Percentiles rank a stretch among this genome's conserved stretches.
phyloP scores from a whole-genome alignment of 2,888 invertebrate species.

The Listrodromus nycthemerus region DNA sequence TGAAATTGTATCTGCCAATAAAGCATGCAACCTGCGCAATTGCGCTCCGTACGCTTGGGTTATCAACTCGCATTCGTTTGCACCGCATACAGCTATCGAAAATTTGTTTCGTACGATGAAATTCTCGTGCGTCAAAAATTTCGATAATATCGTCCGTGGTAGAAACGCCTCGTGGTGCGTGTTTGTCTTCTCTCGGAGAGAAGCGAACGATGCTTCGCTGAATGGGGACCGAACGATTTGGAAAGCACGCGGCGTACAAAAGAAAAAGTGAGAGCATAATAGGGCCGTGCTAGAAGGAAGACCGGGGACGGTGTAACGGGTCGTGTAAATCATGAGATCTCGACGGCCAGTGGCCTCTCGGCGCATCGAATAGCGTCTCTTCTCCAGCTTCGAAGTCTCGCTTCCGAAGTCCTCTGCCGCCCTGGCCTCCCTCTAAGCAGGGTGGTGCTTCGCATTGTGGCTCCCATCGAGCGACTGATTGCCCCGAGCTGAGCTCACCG shows the following conservation, averaged over 20 bases:
- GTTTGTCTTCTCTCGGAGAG: neutral
- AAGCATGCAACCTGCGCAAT: slow-evolving; percentile 16
- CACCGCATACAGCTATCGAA: slow-evolving; percentile 19
- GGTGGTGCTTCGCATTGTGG: slow-evolving; percentile 58
- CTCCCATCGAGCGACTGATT: slow-evolving; percentile 65
- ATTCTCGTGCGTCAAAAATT: slow-evolving; percentile 14
- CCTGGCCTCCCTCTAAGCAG: slow-evolving; percentile 46
- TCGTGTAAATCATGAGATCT: slow-evolving; percentile 79
- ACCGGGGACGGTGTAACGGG: slow-evolving; percentile 78
- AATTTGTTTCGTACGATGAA: slow-evolving; percentile 40
- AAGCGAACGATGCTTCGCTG: neutral
- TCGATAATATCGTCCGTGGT: neutral
- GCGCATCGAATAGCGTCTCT: slow-evolving; percentile 56
- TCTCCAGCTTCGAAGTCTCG: slow-evolving; percentile 51
- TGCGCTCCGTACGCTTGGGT: slow-evolving; percentile 17
- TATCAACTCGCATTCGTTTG: slow-evolving; percentile 10
- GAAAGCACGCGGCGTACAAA: slow-evolving; percentile 70
- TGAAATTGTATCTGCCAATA: slow-evolving; percentile 54
- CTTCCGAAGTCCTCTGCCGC: slow-evolving; percentile 67
- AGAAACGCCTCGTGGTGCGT: neutral
- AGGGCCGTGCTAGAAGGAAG: slow-evolving; percentile 35
- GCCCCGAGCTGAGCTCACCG: slow-evolving; percentile 36
- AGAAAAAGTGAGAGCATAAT: slow-evolving; percentile 66
- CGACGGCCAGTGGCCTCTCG: slow-evolving; percentile 80
- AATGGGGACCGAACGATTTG: slow-evolving; percentile 71